A percentile compares a stretch with the other conserved stretches of the same genome.
Evolutionary conservation across 2,888 invertebrate genomes (phyloP).

Genomic region (Habrosyne pyritoides): DNA sequence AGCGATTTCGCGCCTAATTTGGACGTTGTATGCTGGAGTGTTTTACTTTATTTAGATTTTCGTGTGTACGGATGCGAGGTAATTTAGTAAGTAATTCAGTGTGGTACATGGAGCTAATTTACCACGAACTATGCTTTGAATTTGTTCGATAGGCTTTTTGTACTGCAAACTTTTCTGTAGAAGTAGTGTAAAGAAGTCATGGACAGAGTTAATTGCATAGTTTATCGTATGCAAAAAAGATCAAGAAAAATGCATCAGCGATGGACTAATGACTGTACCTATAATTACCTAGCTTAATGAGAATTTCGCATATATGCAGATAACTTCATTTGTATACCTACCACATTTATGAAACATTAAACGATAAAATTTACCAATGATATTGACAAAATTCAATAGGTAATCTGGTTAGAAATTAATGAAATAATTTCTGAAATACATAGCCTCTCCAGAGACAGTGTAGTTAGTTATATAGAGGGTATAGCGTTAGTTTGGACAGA

Average conservation of each 20-base stretch:
- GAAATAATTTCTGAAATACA: neutral
- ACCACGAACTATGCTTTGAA: neutral
- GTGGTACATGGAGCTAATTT: constrained; percentile 1
- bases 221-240: neutral
- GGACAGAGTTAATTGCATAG: neutral
- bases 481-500: constrained; percentile 35
- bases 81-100: constrained; percentile 35
- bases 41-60: constrained; percentile 57
- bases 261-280: neutral
- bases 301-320: neutral
- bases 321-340: no score
- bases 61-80: constrained; percentile 30
- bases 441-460: neutral
- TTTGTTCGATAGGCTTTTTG: neutral
- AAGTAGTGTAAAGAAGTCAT: neutral
- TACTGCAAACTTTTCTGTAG: neutral
- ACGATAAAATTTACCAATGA: neutral
- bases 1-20: constrained; percentile 82
- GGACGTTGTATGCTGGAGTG: constrained; percentile 51
- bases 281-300: neutral
- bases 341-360: no score
- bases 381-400: neutral
- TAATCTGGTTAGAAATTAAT: neutral
- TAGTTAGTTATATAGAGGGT: constrained; percentile 5
- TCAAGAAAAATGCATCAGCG: neutral